Evolutionary conservation across 2,797 vertebrate species (phyloP).

Genomic region (Meriones psammophilus): DNA sequence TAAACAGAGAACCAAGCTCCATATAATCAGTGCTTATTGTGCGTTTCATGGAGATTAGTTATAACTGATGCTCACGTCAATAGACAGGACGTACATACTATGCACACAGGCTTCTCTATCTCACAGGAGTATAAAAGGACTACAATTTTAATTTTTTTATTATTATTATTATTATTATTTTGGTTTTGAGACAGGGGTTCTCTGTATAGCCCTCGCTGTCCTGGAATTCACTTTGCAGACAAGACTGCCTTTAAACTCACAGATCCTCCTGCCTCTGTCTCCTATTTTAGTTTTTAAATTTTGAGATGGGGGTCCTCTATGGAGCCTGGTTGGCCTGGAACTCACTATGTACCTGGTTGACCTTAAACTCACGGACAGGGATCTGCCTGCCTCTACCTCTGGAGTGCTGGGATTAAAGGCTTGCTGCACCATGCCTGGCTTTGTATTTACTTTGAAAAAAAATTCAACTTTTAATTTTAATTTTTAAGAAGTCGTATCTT

Average conservation of each 20-base stretch:
- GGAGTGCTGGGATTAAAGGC: neutral
- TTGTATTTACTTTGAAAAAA: slow-evolving; percentile 37
- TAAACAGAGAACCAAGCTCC: neutral
- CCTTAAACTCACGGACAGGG: neutral
- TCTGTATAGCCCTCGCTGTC: neutral
- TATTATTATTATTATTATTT: neutral
- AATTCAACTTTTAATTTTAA: slow-evolving; percentile 29
- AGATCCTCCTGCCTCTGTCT: neutral
- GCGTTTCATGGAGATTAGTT: neutral
- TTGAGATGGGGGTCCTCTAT: neutral
- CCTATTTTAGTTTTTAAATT: neutral
- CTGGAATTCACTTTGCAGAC: neutral
- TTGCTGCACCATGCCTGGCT: neutral
- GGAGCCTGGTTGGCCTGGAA: neutral
- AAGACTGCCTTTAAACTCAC: neutral
- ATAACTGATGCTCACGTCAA: neutral
- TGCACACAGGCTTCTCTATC: neutral
- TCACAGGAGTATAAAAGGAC: slow-evolving; percentile 10
- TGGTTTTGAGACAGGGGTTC: neutral
- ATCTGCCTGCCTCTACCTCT: neutral
- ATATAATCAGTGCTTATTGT: slow-evolving; percentile 7
- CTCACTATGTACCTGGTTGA: neutral
- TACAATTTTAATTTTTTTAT: neutral
- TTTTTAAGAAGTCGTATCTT: slow-evolving; percentile 25
- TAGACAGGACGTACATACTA: neutral